Evolutionary conservation across 2,797 vertebrate species (phyloP).

Genomic region (Peromyscus melanophrys): DNA sequence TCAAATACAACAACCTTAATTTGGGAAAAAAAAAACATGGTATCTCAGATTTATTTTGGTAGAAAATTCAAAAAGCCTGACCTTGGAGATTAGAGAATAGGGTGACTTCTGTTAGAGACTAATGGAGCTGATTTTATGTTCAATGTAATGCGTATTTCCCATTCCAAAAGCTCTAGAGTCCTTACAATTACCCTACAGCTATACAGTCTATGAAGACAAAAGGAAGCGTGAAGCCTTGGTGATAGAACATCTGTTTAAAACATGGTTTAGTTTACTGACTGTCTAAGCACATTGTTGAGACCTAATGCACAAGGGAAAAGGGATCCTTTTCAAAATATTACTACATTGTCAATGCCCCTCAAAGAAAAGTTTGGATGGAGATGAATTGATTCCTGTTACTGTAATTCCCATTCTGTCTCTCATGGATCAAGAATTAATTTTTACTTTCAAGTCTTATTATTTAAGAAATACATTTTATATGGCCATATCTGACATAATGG

Average conservation of each 20-base stretch:
- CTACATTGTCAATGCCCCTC: background rate
- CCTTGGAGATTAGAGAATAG: background rate
- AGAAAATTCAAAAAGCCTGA: background rate
- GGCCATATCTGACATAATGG: background rate
- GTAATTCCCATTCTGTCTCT: background rate
- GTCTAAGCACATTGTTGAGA: background rate
- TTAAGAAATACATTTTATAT: background rate
- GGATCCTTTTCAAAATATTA: background rate
- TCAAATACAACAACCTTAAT: background rate
- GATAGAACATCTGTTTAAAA: background rate
- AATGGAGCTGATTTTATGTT: background rate
- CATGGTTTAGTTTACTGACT: background rate
- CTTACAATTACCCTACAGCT: background rate
- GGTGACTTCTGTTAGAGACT: background rate
- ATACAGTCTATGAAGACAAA: background rate
- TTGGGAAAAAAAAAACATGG: background rate
- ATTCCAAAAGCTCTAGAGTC: background rate
- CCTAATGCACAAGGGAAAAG: background rate
- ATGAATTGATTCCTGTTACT: background rate
- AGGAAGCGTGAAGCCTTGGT: background rate
- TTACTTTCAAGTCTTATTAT: background rate
- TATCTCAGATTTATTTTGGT: background rate
- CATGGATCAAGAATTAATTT: background rate
- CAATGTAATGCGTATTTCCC: background rate
- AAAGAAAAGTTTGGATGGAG: background rate